Evolutionary conservation across 2,888 invertebrate genomes (phyloP), one percentile per base, ranked within the genome.

Genomic region (Protonemura montana): DNA sequence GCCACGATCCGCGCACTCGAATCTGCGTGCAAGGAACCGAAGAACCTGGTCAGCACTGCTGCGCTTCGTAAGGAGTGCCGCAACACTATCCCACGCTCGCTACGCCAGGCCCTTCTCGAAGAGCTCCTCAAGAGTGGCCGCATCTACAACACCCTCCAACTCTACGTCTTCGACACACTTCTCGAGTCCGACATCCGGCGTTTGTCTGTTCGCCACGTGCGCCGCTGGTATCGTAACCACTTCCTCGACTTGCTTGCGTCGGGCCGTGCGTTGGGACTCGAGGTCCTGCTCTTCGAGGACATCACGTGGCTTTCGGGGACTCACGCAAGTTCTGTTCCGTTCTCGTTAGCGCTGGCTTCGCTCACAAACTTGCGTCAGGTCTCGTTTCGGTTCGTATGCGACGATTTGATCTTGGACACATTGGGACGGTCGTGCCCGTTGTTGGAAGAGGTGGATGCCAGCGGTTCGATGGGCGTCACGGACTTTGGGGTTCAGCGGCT

Each of bases 91-190:
- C 88, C 88, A 10, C 87, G 87, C 86, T 42, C 76, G 13, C 77
- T 88, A 16, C 86, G 88, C 13, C 88, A 88, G 85, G 42, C 85
- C 16, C 87, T 88, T 30, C n/a, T 88, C 13, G 87, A 88, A 27
- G 85, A 86, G 77, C 82, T 87, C 13, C 85, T 88, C 10, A 28
- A 78, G 25, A 82, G 86, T 26, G 88, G 88, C 16, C 87, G 88
- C 13, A n/a, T 88, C 41, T 87, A 88, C 86, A 87, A 87, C 78
- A 87, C 87, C 6, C 30, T 86, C 21, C 87, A 88, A 76, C 81
- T 88, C 28, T 41, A 35, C 42, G 85, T 88, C 13, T 85, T 88
- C 25, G 88, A 88, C 85, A 78, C 86, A 3, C 85, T 88, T 13
- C 59, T 88, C 27, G 76, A 85, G 5, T 86, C 86, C 13, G 88